Evolutionary conservation across 2,888 invertebrate species (phyloP).

Genomic region (Drosophila nigricruria): DNA sequence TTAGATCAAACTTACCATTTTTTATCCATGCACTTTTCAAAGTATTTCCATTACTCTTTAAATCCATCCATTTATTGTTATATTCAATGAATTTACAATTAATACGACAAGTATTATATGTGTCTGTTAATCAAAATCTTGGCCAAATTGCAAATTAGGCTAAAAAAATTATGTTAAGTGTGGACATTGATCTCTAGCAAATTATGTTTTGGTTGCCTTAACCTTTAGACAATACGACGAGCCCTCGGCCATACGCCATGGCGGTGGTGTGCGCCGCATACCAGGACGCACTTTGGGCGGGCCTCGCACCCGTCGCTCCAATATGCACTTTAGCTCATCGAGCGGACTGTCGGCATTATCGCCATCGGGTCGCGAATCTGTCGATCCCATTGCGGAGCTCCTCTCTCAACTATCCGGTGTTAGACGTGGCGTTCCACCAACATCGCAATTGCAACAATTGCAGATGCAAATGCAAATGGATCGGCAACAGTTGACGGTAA

Average conservation of each 20-base stretch:
- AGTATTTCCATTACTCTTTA: too few species aligned
- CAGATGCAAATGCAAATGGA: slow-evolving; percentile 98
- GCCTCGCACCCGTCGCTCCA: slow-evolving; percentile 93
- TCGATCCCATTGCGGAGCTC: slow-evolving; percentile 98
- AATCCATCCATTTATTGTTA: too few species aligned
- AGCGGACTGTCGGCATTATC: slow-evolving; percentile 94
- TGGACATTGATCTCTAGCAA: background rate
- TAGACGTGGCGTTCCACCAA: slow-evolving; percentile 88
- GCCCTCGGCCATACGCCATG: slow-evolving; percentile 91
- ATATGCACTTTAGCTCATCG: slow-evolving; percentile 97
- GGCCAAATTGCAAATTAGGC: slow-evolving; percentile 4
- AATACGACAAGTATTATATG: background rate
- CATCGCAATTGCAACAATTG: slow-evolving; percentile 95
- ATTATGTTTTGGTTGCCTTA: slow-evolving; percentile 85
- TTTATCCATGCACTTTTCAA: too few species aligned
- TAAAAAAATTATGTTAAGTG: too few species aligned
- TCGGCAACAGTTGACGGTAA: slow-evolving; percentile 92
- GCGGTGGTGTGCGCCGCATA: slow-evolving; percentile 91
- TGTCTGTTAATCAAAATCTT: background rate
- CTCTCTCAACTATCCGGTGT: slow-evolving; percentile 98
- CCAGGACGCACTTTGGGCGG: slow-evolving; percentile 91
- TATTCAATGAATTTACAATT: background rate
- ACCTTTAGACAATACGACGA: slow-evolving; percentile 90
- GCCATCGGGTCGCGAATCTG: slow-evolving; percentile 95
- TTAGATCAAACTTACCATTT: too few species aligned